Conservation (phyloP, 2,113 vertebrate genomes). For the Oreotrochilus melanogaster region DNA sequence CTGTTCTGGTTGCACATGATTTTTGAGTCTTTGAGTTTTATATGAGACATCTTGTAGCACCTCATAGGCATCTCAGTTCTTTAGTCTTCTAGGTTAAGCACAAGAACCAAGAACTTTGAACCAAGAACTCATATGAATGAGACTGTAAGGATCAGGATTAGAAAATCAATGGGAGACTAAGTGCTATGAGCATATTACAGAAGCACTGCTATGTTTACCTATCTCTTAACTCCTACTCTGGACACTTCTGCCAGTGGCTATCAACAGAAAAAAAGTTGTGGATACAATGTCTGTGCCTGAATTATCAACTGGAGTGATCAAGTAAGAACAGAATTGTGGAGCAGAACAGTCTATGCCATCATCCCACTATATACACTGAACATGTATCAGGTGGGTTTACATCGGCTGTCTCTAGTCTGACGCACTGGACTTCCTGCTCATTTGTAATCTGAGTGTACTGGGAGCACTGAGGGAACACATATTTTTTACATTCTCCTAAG, state of each 20-base stretch:
- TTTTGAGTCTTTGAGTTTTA: neutral
- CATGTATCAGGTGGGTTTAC: neutral
- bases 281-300: neutral
- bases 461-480: neutral
- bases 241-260: neutral
- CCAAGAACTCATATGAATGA: neutral
- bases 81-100: neutral
- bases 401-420: neutral
- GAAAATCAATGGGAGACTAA: neutral
- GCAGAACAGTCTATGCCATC: neutral
- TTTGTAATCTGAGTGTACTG: neutral
- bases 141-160: neutral
- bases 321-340: neutral
- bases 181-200: neutral
- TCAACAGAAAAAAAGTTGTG: neutral
- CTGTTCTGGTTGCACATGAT: neutral
- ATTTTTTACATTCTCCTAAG: neutral
- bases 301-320: neutral
- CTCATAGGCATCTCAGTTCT: neutral
- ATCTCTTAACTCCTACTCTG: neutral
- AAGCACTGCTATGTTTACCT: rapidly evolving
- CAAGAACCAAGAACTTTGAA: neutral
- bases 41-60: neutral
- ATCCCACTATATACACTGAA: neutral
- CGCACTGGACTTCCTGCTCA: neutral